Conservation (phyloP, 2,888 invertebrate genomes). For the Drosophila heteroneura region DNA sequence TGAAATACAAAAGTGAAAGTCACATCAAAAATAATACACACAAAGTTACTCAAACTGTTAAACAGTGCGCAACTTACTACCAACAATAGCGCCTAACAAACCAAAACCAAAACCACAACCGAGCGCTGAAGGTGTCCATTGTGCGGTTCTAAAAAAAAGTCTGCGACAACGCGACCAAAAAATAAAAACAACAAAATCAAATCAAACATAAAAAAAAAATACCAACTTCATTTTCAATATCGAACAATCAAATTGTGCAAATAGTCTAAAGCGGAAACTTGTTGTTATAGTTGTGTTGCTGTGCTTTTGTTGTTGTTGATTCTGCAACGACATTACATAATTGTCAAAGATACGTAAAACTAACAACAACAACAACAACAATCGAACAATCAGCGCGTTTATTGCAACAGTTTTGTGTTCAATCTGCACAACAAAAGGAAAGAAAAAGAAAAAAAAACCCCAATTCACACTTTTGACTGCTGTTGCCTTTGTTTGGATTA, state of each 20-base stretch:
- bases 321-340: conserved; percentile 77
- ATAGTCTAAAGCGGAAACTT: conserved; percentile 53
- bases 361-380: conserved; percentile 43
- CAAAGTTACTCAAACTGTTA: conserved; percentile 52
- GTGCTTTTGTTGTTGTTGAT: conserved; percentile 55
- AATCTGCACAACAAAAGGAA: conserved; percentile 62
- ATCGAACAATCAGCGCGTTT: conserved; percentile 67
- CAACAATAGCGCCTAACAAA: conserved; percentile 54
- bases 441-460: conserved; percentile 10
- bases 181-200: conserved; percentile 35
- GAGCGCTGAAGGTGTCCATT: conserved; percentile 61
- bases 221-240: conserved; percentile 32
- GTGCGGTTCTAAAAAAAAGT: conserved; percentile 69
- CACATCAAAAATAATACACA: conserved; percentile 20
- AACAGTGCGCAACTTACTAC: conserved; percentile 55
- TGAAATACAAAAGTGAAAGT: conserved; percentile 62
- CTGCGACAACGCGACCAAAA: conserved; percentile 15
- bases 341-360: conserved; percentile 73
- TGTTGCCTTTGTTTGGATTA: conserved; percentile 69
- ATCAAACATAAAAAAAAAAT: conserved; percentile 15
- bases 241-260: conserved; percentile 70
- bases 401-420: conserved; percentile 77
- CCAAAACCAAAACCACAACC: conserved; percentile 36
- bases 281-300: conserved; percentile 39
- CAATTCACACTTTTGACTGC: conserved; percentile 39